Base-by-base conservation (phyloP, 2,888 invertebrate species). In the Glaucopsyche alexis region DNA sequence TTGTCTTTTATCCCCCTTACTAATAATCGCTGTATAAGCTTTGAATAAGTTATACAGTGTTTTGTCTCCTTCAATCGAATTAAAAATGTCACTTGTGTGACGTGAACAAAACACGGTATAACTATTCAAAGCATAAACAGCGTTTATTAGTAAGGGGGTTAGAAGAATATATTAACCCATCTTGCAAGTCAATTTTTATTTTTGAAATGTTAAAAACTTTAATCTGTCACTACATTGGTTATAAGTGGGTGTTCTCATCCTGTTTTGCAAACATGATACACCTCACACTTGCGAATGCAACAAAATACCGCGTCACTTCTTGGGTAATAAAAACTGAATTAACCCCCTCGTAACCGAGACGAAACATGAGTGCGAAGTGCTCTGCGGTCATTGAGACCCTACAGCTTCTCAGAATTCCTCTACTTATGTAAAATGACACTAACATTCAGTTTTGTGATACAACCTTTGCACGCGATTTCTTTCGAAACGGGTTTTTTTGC, bases 341-440 rank as follows among this genome's bases (percentile, higher is more conserved):
- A 73, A 73, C 70, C 60, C 73, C 45, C 9, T 65, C 49, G 45
- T 72, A 64, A 71, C 42, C 42, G 69, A 74, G 71, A 50, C 65
- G 60, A 72, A 74, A 71, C 70, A 50, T 64, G 72, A 73, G 75
- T 60, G 65, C 70, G 71, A 75, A 71, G 73, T 74, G 71, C 55
- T 73, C 74, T 78, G 80, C 73, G 80, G 80, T 77, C 76, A 78
- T 77, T 76, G 76, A 78, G 76, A 78, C 75, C 78, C 50, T 76
- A 75, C 72, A 77, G 76, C 78, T 78, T 79, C 77, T 76, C 71
- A 72, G 72, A 72, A 71, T 74, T 69, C 75, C 71, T 50, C 52
- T 52, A 55, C 67, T 72, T n/a, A 16, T 72, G 72, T 72, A 72
- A 67, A 67, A 66, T 67, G 72, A 72, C 52, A 72, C 72, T 72